Percentiles rank a stretch among this genome's conserved stretches.
These are phyloP conservation scores for Scleropages formosus DNA, from an alignment of 2,797 vertebrate species.

Conservation along the genomic window DNA sequence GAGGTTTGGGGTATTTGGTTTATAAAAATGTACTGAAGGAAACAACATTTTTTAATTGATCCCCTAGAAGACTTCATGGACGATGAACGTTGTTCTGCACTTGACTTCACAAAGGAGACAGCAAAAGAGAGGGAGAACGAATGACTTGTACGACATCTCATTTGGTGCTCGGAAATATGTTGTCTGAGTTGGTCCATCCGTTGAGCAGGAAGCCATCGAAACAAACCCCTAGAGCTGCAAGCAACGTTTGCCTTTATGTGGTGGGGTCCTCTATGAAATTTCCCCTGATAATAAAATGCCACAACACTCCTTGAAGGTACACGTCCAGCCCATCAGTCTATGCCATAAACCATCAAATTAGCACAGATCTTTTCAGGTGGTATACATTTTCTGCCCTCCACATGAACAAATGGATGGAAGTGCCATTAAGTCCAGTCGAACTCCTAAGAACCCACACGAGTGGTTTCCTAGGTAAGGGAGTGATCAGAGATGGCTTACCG, in stretches of 20 bases:
- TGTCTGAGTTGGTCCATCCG: conserved; percentile 37
- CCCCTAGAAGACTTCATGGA: no score
- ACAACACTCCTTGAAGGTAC: background rate
- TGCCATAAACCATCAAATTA: background rate
- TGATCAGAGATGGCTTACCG: no score
- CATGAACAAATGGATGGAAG: no score
- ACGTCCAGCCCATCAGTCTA: background rate
- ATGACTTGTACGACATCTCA: conserved; percentile 12
- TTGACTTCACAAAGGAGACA: background rate
- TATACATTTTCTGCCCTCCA: background rate
- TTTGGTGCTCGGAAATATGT: conserved; percentile 44
- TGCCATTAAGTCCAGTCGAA: no score
- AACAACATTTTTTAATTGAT: no score
- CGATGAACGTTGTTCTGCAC: no score
- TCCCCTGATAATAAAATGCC: background rate
- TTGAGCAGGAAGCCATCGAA: conserved; percentile 31
- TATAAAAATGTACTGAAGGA: no score
- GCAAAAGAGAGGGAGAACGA: conserved; percentile 22
- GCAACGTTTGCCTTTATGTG: conserved; percentile 8
- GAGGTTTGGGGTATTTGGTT: background rate
- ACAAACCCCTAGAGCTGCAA: conserved; percentile 30
- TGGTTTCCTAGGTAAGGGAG: no score
- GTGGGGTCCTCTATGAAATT: background rate
- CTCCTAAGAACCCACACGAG: no score
- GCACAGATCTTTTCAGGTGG: background rate